Evolutionary conservation across 2,888 invertebrate species (phyloP).

Genomic region (Acanthosepion lycidas): DNA sequence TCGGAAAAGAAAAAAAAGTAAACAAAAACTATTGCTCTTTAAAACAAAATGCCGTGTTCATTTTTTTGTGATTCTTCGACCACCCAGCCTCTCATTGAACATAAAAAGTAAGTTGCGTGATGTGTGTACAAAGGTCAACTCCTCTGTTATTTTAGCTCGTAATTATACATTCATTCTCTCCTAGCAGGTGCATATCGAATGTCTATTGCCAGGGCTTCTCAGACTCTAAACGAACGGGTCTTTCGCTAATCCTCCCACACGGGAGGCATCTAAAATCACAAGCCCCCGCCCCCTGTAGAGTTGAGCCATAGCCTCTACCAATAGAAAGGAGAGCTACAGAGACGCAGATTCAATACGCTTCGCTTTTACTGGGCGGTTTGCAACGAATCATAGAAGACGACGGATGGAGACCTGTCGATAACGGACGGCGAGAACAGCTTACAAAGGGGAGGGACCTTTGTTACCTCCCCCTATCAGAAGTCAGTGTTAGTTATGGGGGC

Average conservation of each 20-base stretch:
- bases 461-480: slow-evolving; percentile 11
- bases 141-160: neutral
- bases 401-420: slow-evolving; percentile 21
- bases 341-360: neutral
- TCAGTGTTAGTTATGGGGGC: slow-evolving; percentile 33
- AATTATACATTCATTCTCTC: slow-evolving; percentile 23
- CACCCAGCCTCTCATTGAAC: too few relatives aligned
- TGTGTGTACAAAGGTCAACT: neutral
- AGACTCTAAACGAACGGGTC: slow-evolving; percentile 33
- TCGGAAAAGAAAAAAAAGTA: too few relatives aligned
- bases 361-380: slow-evolving; percentile 33
- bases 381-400: neutral
- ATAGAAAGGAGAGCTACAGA: neutral
- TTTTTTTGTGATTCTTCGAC: too few relatives aligned
- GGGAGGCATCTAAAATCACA: neutral
- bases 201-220: neutral
- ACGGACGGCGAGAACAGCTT: neutral
- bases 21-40: too few relatives aligned
- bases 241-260: slow-evolving; percentile 33
- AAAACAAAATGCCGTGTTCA: too few relatives aligned
- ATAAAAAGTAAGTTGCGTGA: neutral
- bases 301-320: neutral
- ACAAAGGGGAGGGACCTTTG: neutral
- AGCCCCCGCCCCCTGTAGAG: neutral
- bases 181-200: neutral